Conservation (phyloP, 2,888 invertebrate genomes). For the Sthenelais limicola region DNA sequence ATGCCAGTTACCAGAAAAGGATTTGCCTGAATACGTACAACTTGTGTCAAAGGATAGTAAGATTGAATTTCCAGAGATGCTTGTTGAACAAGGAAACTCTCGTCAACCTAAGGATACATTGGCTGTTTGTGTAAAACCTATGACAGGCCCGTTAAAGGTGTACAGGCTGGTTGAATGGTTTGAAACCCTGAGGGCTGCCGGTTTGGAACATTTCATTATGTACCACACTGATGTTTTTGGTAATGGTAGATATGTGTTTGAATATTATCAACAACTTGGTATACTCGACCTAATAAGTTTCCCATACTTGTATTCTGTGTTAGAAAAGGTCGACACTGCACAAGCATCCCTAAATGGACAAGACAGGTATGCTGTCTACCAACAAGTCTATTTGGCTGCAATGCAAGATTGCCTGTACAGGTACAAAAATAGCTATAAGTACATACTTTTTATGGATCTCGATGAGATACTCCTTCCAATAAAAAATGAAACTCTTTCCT, state of each 20-base stretch:
- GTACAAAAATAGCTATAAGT: conserved; percentile 28
- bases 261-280: conserved; percentile 44
- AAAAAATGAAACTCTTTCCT: neutral
- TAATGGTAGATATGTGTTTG: conserved; percentile 36
- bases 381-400: conserved; percentile 48
- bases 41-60: conserved; percentile 16
- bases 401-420: conserved; percentile 46
- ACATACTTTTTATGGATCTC: conserved; percentile 40
- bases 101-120: neutral
- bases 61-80: conserved; percentile 4
- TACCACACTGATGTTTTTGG: conserved; percentile 44
- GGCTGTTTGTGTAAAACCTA: conserved; percentile 45
- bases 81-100: conserved; percentile 11
- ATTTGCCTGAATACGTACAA: neutral
- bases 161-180: conserved; percentile 47
- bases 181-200: conserved; percentile 39
- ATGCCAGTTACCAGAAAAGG: conserved; percentile 29
- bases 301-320: conserved; percentile 42
- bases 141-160: conserved; percentile 27
- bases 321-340: conserved; percentile 35
- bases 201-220: conserved; percentile 38
- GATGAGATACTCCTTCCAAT: conserved; percentile 44
- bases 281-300: conserved; percentile 41
- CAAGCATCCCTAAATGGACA: neutral
- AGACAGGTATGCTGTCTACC: conserved; percentile 46